Conservation (phyloP, 2,888 invertebrate species). For the Orchestes rusci region DNA sequence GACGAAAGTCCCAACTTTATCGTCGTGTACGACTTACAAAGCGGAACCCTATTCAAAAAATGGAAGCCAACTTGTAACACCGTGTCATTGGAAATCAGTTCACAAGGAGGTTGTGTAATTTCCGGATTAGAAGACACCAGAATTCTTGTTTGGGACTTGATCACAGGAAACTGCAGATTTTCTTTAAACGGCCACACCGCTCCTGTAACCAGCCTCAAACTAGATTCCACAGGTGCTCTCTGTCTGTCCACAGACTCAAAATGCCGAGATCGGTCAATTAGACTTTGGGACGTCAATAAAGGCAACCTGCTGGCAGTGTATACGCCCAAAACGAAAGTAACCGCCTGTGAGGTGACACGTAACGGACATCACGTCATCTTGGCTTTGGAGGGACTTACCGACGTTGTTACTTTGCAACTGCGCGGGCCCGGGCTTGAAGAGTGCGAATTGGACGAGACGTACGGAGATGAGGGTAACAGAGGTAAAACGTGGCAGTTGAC, state of each 20-base stretch:
- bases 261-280: slow-evolving; percentile 65
- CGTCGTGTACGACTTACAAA: slow-evolving; percentile 83
- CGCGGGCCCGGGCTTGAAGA: slow-evolving; percentile 37
- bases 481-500: slow-evolving; percentile 54
- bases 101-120: slow-evolving; percentile 74
- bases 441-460: slow-evolving; percentile 37
- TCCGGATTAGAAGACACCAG: slow-evolving; percentile 76
- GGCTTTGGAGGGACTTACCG: slow-evolving; percentile 58
- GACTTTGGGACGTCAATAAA: slow-evolving; percentile 74
- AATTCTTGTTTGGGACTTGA: slow-evolving; percentile 79
- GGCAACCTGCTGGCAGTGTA: slow-evolving; percentile 74
- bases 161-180: slow-evolving; percentile 74
- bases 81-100: slow-evolving; percentile 78
- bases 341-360: slow-evolving; percentile 68
- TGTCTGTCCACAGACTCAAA: slow-evolving; percentile 69
- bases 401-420: slow-evolving; percentile 59
- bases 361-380: slow-evolving; percentile 65
- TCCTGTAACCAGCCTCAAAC: slow-evolving; percentile 64
- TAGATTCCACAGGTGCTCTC: slow-evolving; percentile 65
- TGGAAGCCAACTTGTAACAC: slow-evolving; percentile 84
- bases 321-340: slow-evolving; percentile 66
- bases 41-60: slow-evolving; percentile 84
- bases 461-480: slow-evolving; percentile 52
- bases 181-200: slow-evolving; percentile 72
- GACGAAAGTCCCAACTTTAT: slow-evolving; percentile 83